phyloP scores from a whole-genome alignment of 1,140 invertebrate species.

The Drosophila parabipectinata region DNA sequence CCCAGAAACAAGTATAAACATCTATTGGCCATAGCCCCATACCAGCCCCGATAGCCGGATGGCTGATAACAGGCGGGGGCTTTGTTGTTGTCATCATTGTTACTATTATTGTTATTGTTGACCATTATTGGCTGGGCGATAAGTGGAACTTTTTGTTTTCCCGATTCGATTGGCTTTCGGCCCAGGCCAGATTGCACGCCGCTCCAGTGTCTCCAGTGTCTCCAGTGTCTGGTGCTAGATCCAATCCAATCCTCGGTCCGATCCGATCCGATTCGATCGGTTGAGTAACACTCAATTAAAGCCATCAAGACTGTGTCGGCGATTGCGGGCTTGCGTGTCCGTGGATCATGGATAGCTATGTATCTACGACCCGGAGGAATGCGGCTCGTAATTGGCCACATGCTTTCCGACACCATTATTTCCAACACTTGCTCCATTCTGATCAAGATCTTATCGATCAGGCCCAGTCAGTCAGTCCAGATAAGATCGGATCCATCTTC shows the following conservation, averaged over 20 bases:
- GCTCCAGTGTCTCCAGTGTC: too few species aligned
- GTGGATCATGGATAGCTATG: slow-evolving; percentile 8
- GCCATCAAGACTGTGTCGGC: slow-evolving; percentile 38
- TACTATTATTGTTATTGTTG: slow-evolving; percentile 32
- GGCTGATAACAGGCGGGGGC: slow-evolving; percentile 7
- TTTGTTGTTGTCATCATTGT: too few species aligned
- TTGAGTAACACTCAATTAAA: slow-evolving; percentile 65
- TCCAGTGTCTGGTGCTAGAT: slow-evolving; percentile 27
- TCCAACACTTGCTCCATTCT: not conserved
- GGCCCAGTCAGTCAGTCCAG: not conserved
- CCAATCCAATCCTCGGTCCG: not conserved
- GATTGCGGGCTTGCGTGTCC: slow-evolving; percentile 29
- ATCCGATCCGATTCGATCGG: slow-evolving; percentile 25
- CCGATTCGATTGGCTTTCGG: slow-evolving; percentile 36
- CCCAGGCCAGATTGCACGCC: too few species aligned
- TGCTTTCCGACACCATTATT: not conserved
- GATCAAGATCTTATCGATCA: slow-evolving; percentile 6
- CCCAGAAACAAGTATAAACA: slow-evolving; percentile 52
- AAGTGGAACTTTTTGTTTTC: slow-evolving; percentile 36
- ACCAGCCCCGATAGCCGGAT: not conserved
- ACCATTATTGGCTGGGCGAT: slow-evolving; percentile 35
- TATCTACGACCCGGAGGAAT: slow-evolving; percentile 16
- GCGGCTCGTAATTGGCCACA: slow-evolving; percentile 1
- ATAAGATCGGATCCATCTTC: slow-evolving; percentile 12
- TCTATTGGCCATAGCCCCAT: slow-evolving; percentile 36